Base-by-base conservation (phyloP, 2,888 invertebrate species). In the Lamellibrachia columna region DNA sequence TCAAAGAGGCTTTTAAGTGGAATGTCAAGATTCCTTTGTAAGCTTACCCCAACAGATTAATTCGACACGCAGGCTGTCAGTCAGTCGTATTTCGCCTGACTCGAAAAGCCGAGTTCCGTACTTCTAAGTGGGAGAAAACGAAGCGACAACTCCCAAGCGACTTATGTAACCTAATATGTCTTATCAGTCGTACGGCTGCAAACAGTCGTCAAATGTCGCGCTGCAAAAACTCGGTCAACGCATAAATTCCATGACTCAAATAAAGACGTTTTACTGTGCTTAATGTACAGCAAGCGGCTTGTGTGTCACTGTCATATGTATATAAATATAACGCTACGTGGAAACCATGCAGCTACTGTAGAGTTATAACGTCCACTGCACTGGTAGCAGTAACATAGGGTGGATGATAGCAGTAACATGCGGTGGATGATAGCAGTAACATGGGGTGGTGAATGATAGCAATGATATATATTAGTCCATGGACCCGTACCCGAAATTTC, bases 141-240 rank as follows among this genome's bases (percentile, higher is more conserved):
- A 75, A n/a, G 75, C 75, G 75, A 75, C 75, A 15, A 75, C 75
- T 75, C 75, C 75, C 75, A 22, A 22, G n/a, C 75, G 75, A 75
- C 75, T 22, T 22, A 11, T 22, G 75, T n/a, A 75, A 75, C 75
- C 75, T 75, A 75, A 75, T 75, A 3, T 75, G 75, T 75, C 75
- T 75, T 75, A 75, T 75, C 75, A 22, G 75, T 75, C 22, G 75
- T 15, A 75, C 75, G 75, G 75, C 75, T 75, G n/a, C 15, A 75
- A 75, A 75, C 75, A 75, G 75, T 75, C 75, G 75, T 75, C n/a
- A 75, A 75, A 75, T 75, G 75, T 75, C 75, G 75, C 75, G 75
- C 75, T 4, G 75, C 22, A 75, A 75, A n/a, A 75, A 75, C n/a
- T 75, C 75, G 75, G 75, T 75, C 75, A 75, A 15, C 75, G 75